A percentile compares a stretch with the other conserved stretches of the same genome.
Evolutionary conservation across 2,888 invertebrate species (phyloP).

Genomic region (Deilephila elpenor): DNA sequence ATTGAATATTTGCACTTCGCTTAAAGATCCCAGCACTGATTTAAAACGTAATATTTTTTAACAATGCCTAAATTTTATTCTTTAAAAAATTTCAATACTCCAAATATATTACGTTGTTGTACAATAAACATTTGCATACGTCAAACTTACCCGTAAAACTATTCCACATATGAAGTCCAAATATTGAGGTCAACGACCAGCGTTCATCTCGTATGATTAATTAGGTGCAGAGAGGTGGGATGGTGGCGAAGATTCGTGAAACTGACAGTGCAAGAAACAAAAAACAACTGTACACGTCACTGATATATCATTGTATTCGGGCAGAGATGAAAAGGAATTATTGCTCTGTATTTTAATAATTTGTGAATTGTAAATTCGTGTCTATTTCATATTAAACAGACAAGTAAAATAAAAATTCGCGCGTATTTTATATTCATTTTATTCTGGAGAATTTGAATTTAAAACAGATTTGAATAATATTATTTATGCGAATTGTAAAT

Average conservation of each 20-base stretch:
- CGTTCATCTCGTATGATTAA: conserved; percentile 31
- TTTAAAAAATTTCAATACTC: not conserved
- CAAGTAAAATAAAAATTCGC: not conserved
- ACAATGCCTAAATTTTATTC: not conserved
- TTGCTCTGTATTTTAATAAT: not conserved
- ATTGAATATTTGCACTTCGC: too few relatives aligned
- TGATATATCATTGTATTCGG: not conserved
- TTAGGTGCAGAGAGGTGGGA: conserved; percentile 31
- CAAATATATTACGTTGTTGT: too few relatives aligned
- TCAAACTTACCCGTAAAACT: not conserved
- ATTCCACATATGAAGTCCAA: conserved; percentile 20
- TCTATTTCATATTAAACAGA: too few relatives aligned
- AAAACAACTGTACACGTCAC: not conserved
- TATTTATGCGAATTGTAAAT: too few relatives aligned
- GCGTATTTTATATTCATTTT: not conserved
- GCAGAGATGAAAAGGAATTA: not conserved
- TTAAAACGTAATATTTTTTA: too few relatives aligned
- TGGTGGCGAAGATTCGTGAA: conserved; percentile 19
- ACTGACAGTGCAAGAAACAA: conserved; percentile 14
- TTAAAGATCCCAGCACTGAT: too few relatives aligned
- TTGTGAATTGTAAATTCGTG: too few relatives aligned
- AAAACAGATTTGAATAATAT: not conserved
- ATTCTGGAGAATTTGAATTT: not conserved
- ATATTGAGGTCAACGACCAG: conserved; percentile 31
- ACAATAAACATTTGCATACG: not conserved